These are phyloP conservation scores for Tachina fera DNA, from an alignment of 2,888 invertebrate species.

Conservation along the genomic window DNA sequence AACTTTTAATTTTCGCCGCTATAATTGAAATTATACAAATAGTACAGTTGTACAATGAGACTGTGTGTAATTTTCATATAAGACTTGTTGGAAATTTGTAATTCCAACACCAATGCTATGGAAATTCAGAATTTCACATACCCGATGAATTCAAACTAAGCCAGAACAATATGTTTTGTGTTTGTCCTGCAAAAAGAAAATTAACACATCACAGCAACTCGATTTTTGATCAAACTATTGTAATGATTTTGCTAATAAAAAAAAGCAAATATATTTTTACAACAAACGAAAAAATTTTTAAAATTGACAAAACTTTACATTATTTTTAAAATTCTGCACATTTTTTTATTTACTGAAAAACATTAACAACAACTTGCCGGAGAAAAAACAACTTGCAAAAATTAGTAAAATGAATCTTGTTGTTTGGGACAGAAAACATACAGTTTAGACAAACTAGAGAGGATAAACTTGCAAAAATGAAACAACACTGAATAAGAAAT, in stretches of 20 bases:
- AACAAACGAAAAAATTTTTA: constrained; percentile 64
- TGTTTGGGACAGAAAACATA: constrained; percentile 82
- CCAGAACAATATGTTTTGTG: not conserved
- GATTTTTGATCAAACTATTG: constrained; percentile 29
- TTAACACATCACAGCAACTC: constrained; percentile 42
- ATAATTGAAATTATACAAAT: too few species aligned
- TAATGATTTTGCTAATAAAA: constrained; percentile 36
- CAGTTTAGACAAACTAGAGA: constrained; percentile 81
- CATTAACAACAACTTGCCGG: constrained; percentile 46
- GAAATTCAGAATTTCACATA: too few species aligned
- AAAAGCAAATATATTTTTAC: constrained; percentile 44
- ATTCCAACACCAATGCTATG: too few species aligned
- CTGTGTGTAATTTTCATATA: too few species aligned
- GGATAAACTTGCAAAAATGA: constrained; percentile 49
- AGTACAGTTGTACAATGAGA: too few species aligned
- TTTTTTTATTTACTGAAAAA: constrained; percentile 57
- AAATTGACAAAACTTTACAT: constrained; percentile 69
- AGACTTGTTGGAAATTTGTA: too few species aligned
- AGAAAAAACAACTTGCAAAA: constrained; percentile 49
- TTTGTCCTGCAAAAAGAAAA: constrained; percentile 14
- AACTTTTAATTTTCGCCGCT: too few species aligned
- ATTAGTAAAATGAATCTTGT: constrained; percentile 78
- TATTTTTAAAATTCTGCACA: constrained; percentile 68
- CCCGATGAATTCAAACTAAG: too few species aligned
- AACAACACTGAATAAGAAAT: constrained; percentile 15